Base-by-base conservation (phyloP, 1,140 invertebrate genomes). In the Ptiloglossa arizonensis region DNA sequence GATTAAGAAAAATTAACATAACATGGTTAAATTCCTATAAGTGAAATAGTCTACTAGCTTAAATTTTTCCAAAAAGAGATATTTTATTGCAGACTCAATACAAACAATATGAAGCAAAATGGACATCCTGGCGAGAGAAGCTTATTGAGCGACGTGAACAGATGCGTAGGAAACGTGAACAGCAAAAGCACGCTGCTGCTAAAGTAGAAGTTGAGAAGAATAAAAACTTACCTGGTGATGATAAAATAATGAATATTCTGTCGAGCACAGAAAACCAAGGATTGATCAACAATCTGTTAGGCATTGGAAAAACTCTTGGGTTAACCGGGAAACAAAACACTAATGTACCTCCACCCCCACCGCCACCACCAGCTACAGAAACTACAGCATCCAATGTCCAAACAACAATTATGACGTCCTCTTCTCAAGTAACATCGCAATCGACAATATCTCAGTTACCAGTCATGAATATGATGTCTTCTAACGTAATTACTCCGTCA, bases 51-150 rank as follows among this genome's bases (percentile, higher is more conserved):
- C 41, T 41, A 4, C 4, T 48, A 48, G 52, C 22, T 68, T 1
- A 46, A 79, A 50, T 63, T 59, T 57, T 56, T 73, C 35, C 56
- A 62, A 48, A 50, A 35, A 22, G 24, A 27, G 5, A 5, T n/a
- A 38, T 79, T 74, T 79, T 67, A 77, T 87, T 92, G 76, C 86
- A 94, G 94, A 89, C 90, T 59, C 96, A 96, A 80, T 97, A 97
- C 87, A 94, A 94, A 76, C 95, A 96, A 79, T 97, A 97, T 91
- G 96, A 97, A 92, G 94, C 95, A 44, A 97, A 96, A 86, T 97
- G 97, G 94, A 95, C 96, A 85, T 94, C 95, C 48, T 97, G 96
- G 93, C 93, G 96, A 19, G 94, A 95, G 64, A 95, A 96, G 86
- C 91, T 97, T 22, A 90, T 97, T 48, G 96, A 97, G 77, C 93